Percentiles rank a stretch among this genome's conserved stretches.
phyloP scores from a whole-genome alignment of 2,888 invertebrate genomes.

The Bombylius major region DNA sequence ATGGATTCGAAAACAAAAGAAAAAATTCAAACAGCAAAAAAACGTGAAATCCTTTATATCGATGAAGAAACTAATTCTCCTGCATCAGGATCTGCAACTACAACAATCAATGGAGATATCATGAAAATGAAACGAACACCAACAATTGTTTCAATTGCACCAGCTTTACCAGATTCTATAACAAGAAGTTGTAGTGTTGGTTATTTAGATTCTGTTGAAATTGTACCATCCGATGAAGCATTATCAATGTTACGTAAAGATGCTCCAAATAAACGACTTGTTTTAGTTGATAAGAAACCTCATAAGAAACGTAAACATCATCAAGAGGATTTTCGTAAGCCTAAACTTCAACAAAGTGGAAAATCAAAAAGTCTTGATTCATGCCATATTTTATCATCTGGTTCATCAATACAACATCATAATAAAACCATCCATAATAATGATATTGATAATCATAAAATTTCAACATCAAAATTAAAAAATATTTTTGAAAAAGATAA shows the following conservation, averaged over 20 bases:
- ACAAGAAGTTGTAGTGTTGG: conserved; percentile 81
- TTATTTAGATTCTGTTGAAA: conserved; percentile 70
- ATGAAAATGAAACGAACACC: conserved; percentile 38
- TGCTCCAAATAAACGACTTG: conserved; percentile 57
- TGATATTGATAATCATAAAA: conserved; percentile 25
- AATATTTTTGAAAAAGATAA: conserved; percentile 31
- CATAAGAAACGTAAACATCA: conserved; percentile 35
- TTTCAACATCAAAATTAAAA: conserved; percentile 26
- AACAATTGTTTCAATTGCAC: conserved; percentile 54
- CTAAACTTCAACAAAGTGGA: conserved; percentile 32
- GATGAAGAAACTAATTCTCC: conserved; percentile 49
- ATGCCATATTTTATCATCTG: conserved; percentile 52
- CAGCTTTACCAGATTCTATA: conserved; percentile 52
- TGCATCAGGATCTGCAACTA: conserved; percentile 12
- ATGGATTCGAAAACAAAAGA: conserved; percentile 24
- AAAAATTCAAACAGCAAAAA: conserved; percentile 26
- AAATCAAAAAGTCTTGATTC: conserved; percentile 72
- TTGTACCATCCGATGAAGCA: conserved; percentile 62
- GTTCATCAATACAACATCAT: conserved; percentile 18
- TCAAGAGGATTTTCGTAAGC: conserved; percentile 24
- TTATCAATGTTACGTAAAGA: conserved; percentile 58
- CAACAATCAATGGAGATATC: conserved; percentile 20
- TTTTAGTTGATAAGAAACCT: conserved; percentile 57
- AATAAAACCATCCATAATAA: neutral
- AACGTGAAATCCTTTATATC: conserved; percentile 54